These are phyloP conservation scores for Branchinecta lindahli DNA, from an alignment of 1,140 invertebrate species.

Conservation along the genomic window DNA sequence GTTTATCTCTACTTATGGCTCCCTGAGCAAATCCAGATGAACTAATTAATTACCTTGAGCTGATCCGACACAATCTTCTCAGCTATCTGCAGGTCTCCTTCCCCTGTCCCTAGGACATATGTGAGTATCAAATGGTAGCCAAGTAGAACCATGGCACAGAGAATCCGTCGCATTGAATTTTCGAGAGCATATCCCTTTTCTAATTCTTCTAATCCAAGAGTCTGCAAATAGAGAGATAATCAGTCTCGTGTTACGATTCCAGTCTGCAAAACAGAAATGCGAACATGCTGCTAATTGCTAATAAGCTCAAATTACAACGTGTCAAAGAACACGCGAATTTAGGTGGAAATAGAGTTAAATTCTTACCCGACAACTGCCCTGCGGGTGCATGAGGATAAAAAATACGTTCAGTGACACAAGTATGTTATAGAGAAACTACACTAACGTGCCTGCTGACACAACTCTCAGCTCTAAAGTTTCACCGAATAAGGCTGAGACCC, in stretches of 20 bases:
- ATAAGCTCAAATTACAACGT: not conserved
- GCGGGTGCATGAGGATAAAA: no score
- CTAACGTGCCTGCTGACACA: no score
- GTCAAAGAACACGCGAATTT: not conserved
- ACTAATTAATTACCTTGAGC: conserved; percentile 37
- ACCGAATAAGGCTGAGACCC: conserved; percentile 18
- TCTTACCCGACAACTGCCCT: no score
- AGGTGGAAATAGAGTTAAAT: not conserved
- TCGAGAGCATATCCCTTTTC: conserved; percentile 47
- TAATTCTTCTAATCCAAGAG: conserved; percentile 56
- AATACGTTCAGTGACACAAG: no score
- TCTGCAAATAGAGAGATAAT: conserved; percentile 34
- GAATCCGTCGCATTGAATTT: conserved; percentile 59
- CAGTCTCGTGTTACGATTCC: not conserved
- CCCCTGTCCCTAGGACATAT: conserved; percentile 59
- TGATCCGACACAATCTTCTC: conserved; percentile 53
- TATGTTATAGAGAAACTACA: conserved; percentile 10
- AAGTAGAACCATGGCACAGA: conserved; percentile 66
- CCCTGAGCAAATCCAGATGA: not conserved
- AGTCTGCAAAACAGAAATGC: conserved; percentile 17
- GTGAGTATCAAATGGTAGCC: conserved; percentile 69
- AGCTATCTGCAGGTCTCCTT: conserved; percentile 59
- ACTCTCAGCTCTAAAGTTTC: not conserved
- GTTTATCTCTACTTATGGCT: no score
- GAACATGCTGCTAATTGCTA: not conserved